phyloP scores from a whole-genome alignment of 2,888 invertebrate species.

The Heliothis peltigera region DNA sequence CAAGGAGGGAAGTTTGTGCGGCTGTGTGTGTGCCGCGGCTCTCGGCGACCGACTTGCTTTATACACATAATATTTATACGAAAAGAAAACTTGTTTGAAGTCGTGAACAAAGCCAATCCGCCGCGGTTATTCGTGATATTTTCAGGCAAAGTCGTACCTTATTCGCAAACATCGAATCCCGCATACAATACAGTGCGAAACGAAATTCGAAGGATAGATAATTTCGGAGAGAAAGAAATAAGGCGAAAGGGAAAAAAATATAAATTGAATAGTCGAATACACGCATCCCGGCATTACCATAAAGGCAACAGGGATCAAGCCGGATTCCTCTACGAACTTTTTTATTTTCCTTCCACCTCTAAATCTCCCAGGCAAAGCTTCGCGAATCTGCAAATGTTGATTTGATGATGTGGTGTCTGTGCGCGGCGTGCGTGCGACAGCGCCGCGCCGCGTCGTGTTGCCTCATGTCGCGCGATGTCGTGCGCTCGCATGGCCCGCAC shows the following conservation, averaged over 20 bases:
- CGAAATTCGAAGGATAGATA: slow-evolving; percentile 90
- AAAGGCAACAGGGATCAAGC: slow-evolving; percentile 89
- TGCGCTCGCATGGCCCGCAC: slow-evolving; percentile 49
- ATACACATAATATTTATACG: slow-evolving; percentile 84
- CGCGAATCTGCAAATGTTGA: slow-evolving; percentile 91
- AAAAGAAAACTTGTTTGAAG: slow-evolving; percentile 88
- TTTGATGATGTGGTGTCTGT: slow-evolving; percentile 86
- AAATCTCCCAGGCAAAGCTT: slow-evolving; percentile 89
- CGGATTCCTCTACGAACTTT: slow-evolving; percentile 90
- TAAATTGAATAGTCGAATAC: slow-evolving; percentile 90
- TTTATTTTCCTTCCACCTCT: slow-evolving; percentile 90
- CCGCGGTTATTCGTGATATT: slow-evolving; percentile 89
- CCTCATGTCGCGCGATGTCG: slow-evolving; percentile 56
- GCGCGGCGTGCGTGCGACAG: slow-evolving; percentile 60
- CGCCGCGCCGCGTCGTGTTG: slow-evolving; percentile 47
- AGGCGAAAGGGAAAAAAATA: slow-evolving; percentile 88
- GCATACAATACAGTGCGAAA: slow-evolving; percentile 89
- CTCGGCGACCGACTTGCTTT: slow-evolving; percentile 73
- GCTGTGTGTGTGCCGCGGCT: slow-evolving; percentile 53
- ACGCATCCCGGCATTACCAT: slow-evolving; percentile 90
- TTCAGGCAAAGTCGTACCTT: slow-evolving; percentile 86
- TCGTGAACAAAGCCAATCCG: slow-evolving; percentile 88
- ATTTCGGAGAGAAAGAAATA: slow-evolving; percentile 88
- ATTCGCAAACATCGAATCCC: slow-evolving; percentile 89
- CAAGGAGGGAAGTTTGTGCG: slow-evolving; percentile 69